These are phyloP conservation scores for Campoplex capitator DNA, from an alignment of 2,888 invertebrate genomes.

Conservation along the genomic window DNA sequence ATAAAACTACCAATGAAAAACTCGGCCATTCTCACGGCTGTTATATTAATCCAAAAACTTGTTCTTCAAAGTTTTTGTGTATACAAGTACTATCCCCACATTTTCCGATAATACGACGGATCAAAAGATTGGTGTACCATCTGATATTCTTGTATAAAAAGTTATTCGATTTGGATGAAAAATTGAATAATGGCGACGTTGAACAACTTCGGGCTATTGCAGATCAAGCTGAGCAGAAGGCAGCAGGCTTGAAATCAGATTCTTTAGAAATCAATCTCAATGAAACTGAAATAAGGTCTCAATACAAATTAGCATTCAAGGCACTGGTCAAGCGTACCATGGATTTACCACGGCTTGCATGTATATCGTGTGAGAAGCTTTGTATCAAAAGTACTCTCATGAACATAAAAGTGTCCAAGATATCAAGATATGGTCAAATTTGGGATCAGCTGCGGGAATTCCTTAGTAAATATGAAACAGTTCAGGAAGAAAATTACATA, in stretches of 20 bases:
- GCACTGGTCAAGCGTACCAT: constrained; percentile 57
- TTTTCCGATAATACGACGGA: constrained; percentile 26
- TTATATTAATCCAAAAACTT: constrained; percentile 11
- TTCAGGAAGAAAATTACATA: constrained; percentile 37
- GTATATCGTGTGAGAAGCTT: constrained; percentile 71
- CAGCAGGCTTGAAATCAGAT: constrained; percentile 18
- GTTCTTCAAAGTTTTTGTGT: constrained; percentile 7
- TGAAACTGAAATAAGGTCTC: constrained; percentile 49
- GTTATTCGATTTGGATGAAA: background rate
- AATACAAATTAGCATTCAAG: constrained; percentile 56
- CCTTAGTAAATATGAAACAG: background rate
- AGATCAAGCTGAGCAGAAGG: constrained; percentile 37
- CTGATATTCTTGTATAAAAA: background rate
- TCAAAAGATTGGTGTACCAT: constrained; percentile 43
- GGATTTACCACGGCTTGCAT: constrained; percentile 66
- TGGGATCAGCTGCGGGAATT: constrained; percentile 60
- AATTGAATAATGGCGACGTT: constrained; percentile 12
- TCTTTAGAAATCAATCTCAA: constrained; percentile 56
- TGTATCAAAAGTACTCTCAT: constrained; percentile 62
- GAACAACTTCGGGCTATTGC: constrained; percentile 20
- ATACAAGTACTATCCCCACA: background rate
- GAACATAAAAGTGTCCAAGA: background rate
- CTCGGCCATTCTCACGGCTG: constrained; percentile 21
- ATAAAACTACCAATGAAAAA: background rate
- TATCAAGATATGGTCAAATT: constrained; percentile 13